Evolutionary conservation across 2,113 vertebrate genomes (phyloP), one percentile per base, ranked within the genome.

Genomic region (Psettodes erumei): DNA sequence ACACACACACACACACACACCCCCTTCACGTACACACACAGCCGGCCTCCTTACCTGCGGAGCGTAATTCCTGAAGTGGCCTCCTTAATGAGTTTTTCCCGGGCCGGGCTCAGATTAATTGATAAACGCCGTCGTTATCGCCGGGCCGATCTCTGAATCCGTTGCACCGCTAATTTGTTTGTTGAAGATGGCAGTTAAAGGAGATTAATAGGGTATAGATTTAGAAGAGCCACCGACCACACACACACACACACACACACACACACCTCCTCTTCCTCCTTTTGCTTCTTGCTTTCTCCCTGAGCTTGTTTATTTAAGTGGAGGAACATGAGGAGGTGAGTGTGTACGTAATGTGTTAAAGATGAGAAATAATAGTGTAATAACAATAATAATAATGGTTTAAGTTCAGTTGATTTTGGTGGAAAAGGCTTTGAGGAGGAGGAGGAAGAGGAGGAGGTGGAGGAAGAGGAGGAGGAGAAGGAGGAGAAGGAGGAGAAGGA

Each of bases 131-230:
- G 15, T 54, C 18, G 59, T 88, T 93, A 93, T 94, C 92, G 16
- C 50, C 54, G 0, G 47, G 79, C 81, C 80, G 74, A 93, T 94
- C 91, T 84, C 75, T 92, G 93, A 95, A 92, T 92, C 91, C 85
- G 68, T 84, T 86, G 88, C 90, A 85, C 77, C 90, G 76, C 86
- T 92, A 90, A 93, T 95, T 94, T 95, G 93, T 94, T 94, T 94
- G 92, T 93, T 84, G 83, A 92, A 88, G 86, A 91, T 81, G 78
- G 88, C 86, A 83, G 84, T 91, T 93, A 89, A 93, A 93, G 90
- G 84, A 91, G 89, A 93, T 94, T 92, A 92, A 89, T 84, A 79
- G 69, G 61, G 72, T 88, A 89, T 85, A 91, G 91, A 88, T 92
- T 86, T 88, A 87, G 76, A 86, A 85, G 75, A 77, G 60, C 53